Conservation (phyloP, 2,888 invertebrate species). For the Agonopterix heracliana region DNA sequence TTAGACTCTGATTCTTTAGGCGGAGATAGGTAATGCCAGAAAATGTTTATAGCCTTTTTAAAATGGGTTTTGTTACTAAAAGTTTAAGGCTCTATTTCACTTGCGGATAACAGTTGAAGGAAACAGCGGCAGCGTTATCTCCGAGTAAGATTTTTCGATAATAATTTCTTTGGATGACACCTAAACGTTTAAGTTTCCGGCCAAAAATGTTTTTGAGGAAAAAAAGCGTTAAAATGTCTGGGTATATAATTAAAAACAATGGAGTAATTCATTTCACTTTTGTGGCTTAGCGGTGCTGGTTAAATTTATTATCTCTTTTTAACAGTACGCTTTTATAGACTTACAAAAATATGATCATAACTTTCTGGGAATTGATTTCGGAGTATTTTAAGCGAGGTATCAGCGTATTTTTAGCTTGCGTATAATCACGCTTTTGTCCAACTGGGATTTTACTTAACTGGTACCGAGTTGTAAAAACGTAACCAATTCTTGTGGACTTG, state of each 20-base stretch:
- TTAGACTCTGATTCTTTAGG: slow-evolving; percentile 28
- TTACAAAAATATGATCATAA: too few species aligned
- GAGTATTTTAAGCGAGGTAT: too few species aligned
- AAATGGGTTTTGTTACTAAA: slow-evolving; percentile 27
- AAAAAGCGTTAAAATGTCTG: slow-evolving; percentile 19
- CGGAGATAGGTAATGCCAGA: slow-evolving; percentile 1
- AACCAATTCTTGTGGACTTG: too few species aligned
- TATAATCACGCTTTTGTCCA: too few species aligned
- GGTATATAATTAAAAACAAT: not conserved
- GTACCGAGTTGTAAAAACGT: too few species aligned
- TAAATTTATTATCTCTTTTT: not conserved
- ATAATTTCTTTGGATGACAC: slow-evolving; percentile 36
- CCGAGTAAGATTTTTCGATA: slow-evolving; percentile 34
- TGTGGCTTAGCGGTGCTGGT: not conserved
- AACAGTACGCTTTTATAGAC: too few species aligned
- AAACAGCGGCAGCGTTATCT: slow-evolving; percentile 32
- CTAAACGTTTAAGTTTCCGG: slow-evolving; percentile 23
- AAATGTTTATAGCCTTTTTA: slow-evolving; percentile 7
- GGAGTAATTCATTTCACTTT: not conserved
- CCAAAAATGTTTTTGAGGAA: too few species aligned
- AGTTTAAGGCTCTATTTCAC: slow-evolving; percentile 31
- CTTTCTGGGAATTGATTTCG: too few species aligned
- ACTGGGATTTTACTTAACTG: too few species aligned
- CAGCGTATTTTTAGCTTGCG: too few species aligned
- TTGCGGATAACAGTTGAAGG: slow-evolving; percentile 15